Percentiles rank a stretch among this genome's conserved stretches.
Evolutionary conservation across 2,797 vertebrate genomes (phyloP).

Genomic region (Pitangus sulphuratus): DNA sequence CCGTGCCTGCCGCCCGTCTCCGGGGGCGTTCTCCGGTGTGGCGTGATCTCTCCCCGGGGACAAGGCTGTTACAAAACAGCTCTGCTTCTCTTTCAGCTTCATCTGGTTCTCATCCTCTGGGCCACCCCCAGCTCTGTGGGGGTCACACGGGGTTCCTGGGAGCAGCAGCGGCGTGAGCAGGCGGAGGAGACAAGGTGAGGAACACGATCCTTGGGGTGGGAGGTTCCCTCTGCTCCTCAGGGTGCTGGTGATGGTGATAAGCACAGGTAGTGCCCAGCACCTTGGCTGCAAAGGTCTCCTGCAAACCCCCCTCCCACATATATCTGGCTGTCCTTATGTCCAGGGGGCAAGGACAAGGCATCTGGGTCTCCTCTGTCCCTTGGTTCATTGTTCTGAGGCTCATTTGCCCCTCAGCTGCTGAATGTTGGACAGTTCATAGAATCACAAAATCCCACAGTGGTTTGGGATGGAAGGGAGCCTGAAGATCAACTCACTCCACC

Average conservation of each 20-base stretch:
- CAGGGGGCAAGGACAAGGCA: neutral
- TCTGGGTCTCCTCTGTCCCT: neutral
- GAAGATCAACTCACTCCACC: too few species aligned
- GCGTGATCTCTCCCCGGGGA: neutral
- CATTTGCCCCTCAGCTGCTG: neutral
- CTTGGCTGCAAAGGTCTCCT: neutral
- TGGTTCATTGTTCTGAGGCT: neutral
- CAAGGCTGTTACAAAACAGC: slow-evolving; percentile 33
- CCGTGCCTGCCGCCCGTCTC: neutral
- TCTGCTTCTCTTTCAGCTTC: neutral
- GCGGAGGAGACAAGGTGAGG: neutral
- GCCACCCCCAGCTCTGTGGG: neutral
- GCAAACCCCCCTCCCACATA: neutral
- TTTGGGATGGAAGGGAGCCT: neutral
- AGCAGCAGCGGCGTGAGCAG: neutral
- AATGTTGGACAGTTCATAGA: neutral
- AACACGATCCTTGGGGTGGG: rapidly evolving
- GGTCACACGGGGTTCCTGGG: neutral
- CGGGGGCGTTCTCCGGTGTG: neutral
- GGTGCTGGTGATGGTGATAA: rapidly evolving
- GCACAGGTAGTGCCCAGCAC: neutral
- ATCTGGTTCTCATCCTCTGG: neutral
- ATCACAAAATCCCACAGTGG: rapidly evolving
- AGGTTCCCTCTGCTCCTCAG: neutral
- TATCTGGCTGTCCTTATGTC: rapidly evolving